phyloP scores from a whole-genome alignment of 2,888 invertebrate genomes.

The Graphium colonna region DNA sequence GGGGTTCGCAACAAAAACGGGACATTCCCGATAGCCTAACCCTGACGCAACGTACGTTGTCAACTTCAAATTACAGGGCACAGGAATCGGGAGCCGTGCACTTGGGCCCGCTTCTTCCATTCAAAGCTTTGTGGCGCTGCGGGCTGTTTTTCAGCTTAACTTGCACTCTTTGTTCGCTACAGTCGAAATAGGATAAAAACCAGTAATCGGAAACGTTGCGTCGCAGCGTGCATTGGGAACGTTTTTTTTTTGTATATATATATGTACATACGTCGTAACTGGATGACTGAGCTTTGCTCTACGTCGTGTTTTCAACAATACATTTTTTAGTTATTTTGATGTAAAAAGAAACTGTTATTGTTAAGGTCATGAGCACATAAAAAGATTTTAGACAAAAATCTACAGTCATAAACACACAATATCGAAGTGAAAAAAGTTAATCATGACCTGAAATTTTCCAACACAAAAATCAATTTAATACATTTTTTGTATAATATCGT shows the following conservation, averaged over 20 bases:
- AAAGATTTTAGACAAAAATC: no score
- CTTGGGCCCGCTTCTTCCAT: slow-evolving; percentile 46
- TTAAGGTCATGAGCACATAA: no score
- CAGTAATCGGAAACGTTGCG: slow-evolving; percentile 24
- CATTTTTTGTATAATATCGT: no score
- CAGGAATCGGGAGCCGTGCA: slow-evolving; percentile 39
- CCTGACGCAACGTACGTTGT: slow-evolving; percentile 38
- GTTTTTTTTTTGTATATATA: slow-evolving; percentile 1
- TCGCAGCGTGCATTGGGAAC: slow-evolving; percentile 15
- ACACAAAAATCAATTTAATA: no score
- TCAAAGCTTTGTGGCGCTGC: slow-evolving; percentile 58
- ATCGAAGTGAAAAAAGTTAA: no score
- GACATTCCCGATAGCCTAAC: slow-evolving; percentile 31
- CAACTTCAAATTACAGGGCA: slow-evolving; percentile 62
- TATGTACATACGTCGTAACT: not conserved
- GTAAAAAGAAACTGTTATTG: no score
- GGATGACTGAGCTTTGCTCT: slow-evolving; percentile 3
- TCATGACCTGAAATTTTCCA: no score
- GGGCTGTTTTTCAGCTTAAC: slow-evolving; percentile 52
- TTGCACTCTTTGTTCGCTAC: slow-evolving; percentile 50
- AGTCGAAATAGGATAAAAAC: slow-evolving; percentile 47
- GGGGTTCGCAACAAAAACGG: slow-evolving; percentile 32
- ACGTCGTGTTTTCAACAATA: not conserved
- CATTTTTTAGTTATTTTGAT: no score
- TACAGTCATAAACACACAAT: no score